Evolutionary conservation across 2,888 invertebrate species (phyloP).

Genomic region (Lingula anatina): DNA sequence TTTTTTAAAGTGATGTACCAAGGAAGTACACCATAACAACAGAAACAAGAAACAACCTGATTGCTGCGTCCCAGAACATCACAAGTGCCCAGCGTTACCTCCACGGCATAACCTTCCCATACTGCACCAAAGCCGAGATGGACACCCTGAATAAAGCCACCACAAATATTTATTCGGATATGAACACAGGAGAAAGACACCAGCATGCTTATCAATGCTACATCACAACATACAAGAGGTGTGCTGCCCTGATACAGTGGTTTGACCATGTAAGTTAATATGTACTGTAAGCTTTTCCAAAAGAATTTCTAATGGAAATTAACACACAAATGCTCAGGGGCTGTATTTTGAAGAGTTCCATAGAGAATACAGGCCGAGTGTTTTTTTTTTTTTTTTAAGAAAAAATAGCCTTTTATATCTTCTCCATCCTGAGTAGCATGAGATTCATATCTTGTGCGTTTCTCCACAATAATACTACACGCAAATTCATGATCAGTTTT

Average conservation of each 20-base stretch:
- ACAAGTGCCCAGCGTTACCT: conserved; percentile 55
- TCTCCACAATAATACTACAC: too few species aligned
- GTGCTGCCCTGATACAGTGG: conserved; percentile 56
- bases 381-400: too few species aligned
- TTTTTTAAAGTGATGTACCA: too few species aligned
- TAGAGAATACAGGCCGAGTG: too few species aligned
- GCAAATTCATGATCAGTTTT: too few species aligned
- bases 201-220: conserved; percentile 53
- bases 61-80: conserved; percentile 57
- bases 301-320: background rate
- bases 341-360: too few species aligned
- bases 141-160: conserved; percentile 52
- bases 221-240: conserved; percentile 52
- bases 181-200: conserved; percentile 52
- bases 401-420: too few species aligned
- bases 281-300: background rate
- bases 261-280: conserved; percentile 52
- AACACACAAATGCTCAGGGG: too few species aligned
- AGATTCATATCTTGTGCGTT: too few species aligned
- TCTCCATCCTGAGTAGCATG: too few species aligned
- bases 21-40: conserved; percentile 56
- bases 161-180: conserved; percentile 56
- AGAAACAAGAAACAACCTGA: conserved; percentile 56
- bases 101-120: conserved; percentile 56
- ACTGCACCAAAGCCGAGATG: conserved; percentile 55